Evolutionary conservation across 2,113 vertebrate genomes (phyloP).

Genomic region (Corythornis madagascariensis): DNA sequence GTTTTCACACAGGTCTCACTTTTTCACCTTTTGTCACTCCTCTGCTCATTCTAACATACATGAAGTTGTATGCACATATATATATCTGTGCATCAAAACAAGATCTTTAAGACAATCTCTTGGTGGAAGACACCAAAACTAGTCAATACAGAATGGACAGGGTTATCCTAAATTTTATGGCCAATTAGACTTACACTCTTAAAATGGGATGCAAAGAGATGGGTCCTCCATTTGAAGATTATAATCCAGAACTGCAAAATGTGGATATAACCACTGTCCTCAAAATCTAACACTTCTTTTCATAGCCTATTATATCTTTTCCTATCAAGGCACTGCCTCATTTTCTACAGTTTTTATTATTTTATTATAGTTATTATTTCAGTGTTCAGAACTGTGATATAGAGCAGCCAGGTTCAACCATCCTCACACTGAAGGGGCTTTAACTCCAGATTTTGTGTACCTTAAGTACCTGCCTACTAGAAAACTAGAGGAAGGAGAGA

Average conservation of each 20-base stretch:
- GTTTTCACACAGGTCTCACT: not conserved
- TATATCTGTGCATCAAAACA: not conserved
- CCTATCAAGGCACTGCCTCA: not conserved
- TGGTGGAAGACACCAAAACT: not conserved
- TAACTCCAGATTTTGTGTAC: not conserved
- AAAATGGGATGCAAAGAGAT: not conserved
- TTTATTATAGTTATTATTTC: not conserved
- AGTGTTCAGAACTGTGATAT: not conserved
- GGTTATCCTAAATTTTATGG: not conserved
- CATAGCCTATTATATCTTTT: not conserved
- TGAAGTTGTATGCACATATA: not conserved
- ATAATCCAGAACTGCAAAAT: not conserved
- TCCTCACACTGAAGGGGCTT: not conserved
- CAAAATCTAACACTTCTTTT: not conserved
- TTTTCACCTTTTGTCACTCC: not conserved
- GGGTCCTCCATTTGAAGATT: not conserved
- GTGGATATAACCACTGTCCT: not conserved
- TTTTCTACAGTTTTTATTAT: not conserved
- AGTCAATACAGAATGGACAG: not conserved
- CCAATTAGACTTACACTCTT: not conserved
- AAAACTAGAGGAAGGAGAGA: not conserved
- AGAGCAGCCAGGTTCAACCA: rapidly evolving
- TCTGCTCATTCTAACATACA: not conserved
- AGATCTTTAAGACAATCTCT: not conserved
- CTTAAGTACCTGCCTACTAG: not conserved